Evolutionary conservation across 2,888 invertebrate species (phyloP), one percentile per base, ranked within the genome.

Genomic region (Caenorhabditis sp.): DNA sequence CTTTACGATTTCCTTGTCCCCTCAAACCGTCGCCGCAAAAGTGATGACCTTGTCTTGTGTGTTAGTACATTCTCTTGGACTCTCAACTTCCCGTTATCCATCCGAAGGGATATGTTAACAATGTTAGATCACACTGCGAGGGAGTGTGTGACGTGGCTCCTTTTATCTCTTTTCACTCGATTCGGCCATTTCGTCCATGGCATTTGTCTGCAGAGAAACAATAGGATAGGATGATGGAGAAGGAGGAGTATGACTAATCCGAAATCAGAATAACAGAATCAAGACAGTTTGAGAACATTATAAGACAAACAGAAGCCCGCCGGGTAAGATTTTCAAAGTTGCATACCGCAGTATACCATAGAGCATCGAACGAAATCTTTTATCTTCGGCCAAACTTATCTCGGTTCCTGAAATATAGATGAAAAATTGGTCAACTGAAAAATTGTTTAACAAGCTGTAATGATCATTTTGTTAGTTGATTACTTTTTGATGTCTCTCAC

Each of bases 61-160:
- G 74, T 74, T 74, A 74, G 74, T 64, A 74, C 74, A 74, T 64
- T 64, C 61, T 64, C 74, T 63, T 28, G n/a, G 51, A 61, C 73
- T 73, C 51, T 44, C 19, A 26, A 35, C 49, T 64, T 41, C 44
- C 38, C 54, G 22, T 64, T 64, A 68, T 68, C 54, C 68, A 47
- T 54, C 35, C 66, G 14, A 49, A 47, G n/a, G 47, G 64, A 49
- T 51, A 28, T 51, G 51, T 74, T 74, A 56, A 64, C 74, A 64
- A 19, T 63, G 12, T 16, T 49, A 28, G 51, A 63, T 51, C 59
- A 47, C 47, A 44, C 44, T 44, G 51, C 38, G 10, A 16, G 8
- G 14, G n/a, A 31, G 14, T 59, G 14, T 31, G 59, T 72, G 72
- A 72, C 72, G 72, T 72, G 59, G 72, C 59, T 70, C 51, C 19